Base-by-base conservation (phyloP, 2,888 invertebrate species). In the Opisthograptis luteolata region DNA sequence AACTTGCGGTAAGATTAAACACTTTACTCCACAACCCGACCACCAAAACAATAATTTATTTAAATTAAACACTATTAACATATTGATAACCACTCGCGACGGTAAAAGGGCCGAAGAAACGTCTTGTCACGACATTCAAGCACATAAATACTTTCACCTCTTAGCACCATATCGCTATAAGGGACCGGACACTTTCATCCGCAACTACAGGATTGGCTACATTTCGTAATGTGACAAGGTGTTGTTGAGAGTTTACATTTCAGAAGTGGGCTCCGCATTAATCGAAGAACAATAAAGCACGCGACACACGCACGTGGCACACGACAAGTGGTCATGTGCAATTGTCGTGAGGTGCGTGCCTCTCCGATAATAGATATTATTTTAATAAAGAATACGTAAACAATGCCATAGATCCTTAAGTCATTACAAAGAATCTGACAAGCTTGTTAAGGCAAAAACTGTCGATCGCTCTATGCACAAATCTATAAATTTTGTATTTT, bases 261-360 rank as follows among this genome's bases (percentile, higher is more conserved):
- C 14, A 6, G 19, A 13, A 9, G 19, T 5, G 13, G 8, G 10
- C n/a, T 25, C 37, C 17, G 25, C 36, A 49, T 40, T 42, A 40
- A 47, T 41, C 22, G 35, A 17, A 13, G 35, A 61, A 62, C 68
- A 67, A 65, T 73, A 73, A 74, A 74, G 81, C 83, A 82, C 81
- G 81, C 79, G 81, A 79, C 81, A 73, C 66, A 73, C 75, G 70
- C 68, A 70, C 74, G 60, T 55, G 66, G 46, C 59, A 64, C 78
- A 80, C 82, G 83, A 77, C 68, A 51, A 69, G 73, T 72, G 74
- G 59, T 71, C 82, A 76, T 80, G 84, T 69, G 70, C 66, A 73
- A 60, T 73, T 27, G 68, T 84, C 85, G 84, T 84, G 85, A 67
- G 42, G 70, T 68, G 71, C 81, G 79, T 79, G 78, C 61, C 31